Percentiles rank a stretch among this genome's conserved stretches.
phyloP scores from a whole-genome alignment of 1,140 invertebrate species.

The Odontomachus brunneus region DNA sequence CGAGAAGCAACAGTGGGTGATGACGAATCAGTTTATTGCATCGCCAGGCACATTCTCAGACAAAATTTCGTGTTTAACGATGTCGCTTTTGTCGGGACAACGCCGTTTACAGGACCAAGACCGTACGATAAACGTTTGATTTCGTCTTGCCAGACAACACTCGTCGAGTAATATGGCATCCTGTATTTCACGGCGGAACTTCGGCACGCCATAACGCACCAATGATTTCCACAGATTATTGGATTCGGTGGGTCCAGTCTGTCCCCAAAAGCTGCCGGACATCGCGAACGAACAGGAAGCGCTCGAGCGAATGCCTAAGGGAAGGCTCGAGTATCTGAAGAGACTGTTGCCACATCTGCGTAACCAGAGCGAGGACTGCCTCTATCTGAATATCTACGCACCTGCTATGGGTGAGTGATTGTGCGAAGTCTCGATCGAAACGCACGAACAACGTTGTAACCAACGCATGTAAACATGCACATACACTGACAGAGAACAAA shows the following conservation, averaged over 20 bases:
- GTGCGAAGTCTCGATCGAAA: background rate
- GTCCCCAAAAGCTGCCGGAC: slow-evolving; percentile 95
- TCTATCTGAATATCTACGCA: slow-evolving; percentile 98
- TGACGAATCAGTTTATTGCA: no score
- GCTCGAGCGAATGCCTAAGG: slow-evolving; percentile 94
- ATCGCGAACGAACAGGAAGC: slow-evolving; percentile 93
- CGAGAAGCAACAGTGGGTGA: no score
- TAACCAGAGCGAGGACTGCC: slow-evolving; percentile 98
- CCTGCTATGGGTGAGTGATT: slow-evolving; percentile 95
- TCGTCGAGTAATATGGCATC: background rate
- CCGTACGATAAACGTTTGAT: background rate
- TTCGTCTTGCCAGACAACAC: background rate
- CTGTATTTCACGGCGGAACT: slow-evolving; percentile 33
- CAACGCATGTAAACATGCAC: background rate
- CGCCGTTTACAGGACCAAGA: background rate
- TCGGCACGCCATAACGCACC: slow-evolving; percentile 47
- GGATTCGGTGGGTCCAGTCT: slow-evolving; percentile 93
- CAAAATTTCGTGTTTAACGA: no score
- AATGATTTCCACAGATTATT: slow-evolving; percentile 85
- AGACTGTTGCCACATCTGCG: slow-evolving; percentile 93
- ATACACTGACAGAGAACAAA: no score
- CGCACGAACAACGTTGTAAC: background rate
- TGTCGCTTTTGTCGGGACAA: background rate
- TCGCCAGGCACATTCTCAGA: no score
- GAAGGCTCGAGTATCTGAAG: slow-evolving; percentile 94